A percentile compares a stretch with the other conserved stretches of the same genome.
Evolutionary conservation across 1,140 invertebrate species (phyloP).

Genomic region (Papilio helenus): DNA sequence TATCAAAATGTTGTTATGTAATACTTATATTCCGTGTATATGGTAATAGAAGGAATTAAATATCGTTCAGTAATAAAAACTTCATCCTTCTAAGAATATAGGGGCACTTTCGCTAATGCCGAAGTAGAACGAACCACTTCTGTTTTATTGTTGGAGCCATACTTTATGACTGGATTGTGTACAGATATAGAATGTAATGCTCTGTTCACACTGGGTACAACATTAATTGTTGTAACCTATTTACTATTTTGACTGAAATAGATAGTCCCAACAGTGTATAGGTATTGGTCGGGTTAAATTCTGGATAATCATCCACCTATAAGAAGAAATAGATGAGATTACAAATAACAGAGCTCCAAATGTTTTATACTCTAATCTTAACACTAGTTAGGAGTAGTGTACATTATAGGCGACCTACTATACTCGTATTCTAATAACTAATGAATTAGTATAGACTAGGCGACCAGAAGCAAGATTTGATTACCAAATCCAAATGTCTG

Average conservation of each 20-base stretch:
- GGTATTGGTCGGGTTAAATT: no score
- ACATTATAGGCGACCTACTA: not conserved
- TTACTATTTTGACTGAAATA: not conserved
- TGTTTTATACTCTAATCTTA: no score
- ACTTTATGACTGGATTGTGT: slow-evolving; percentile 82
- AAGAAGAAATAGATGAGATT: no score
- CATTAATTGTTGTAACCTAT: not conserved
- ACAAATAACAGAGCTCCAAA: no score
- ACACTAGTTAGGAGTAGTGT: no score
- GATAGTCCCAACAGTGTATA: no score
- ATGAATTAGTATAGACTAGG: not conserved
- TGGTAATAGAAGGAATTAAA: slow-evolving; percentile 65
- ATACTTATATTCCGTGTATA: slow-evolving; percentile 14
- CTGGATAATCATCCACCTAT: no score
- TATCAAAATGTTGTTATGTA: slow-evolving; percentile 9
- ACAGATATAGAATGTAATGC: slow-evolving; percentile 75
- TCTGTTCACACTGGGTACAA: slow-evolving; percentile 51
- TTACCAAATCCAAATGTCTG: not conserved
- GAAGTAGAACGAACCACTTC: slow-evolving; percentile 73
- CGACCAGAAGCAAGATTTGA: not conserved
- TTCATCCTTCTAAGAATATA: slow-evolving; percentile 72
- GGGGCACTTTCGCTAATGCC: slow-evolving; percentile 67
- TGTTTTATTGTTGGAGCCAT: slow-evolving; percentile 81
- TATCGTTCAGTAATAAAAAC: slow-evolving; percentile 62
- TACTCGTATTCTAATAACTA: not conserved